Evolutionary conservation across 2,888 invertebrate genomes (phyloP).

Genomic region (Ditula angustiorana): DNA sequence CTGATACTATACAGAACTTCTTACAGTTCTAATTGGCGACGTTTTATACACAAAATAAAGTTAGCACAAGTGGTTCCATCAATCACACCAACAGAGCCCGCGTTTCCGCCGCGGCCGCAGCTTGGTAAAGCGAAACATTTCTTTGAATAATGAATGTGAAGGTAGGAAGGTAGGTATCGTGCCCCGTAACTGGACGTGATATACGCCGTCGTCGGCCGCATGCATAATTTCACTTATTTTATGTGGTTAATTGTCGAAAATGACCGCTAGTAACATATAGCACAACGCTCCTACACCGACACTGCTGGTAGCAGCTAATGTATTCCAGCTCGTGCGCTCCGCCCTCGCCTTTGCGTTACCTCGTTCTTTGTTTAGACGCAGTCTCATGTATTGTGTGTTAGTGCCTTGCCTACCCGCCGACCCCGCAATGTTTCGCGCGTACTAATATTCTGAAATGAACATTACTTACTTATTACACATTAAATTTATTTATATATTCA

Average conservation of each 20-base stretch:
- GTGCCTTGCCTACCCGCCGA: conserved; percentile 9
- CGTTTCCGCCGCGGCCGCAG: conserved; percentile 80
- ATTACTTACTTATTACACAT: not conserved
- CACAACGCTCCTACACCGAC: conserved; percentile 75
- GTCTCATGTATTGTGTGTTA: conserved; percentile 44
- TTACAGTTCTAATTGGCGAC: conserved; percentile 1
- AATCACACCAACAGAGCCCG: conserved; percentile 82
- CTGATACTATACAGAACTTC: not conserved
- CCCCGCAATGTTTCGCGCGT: not conserved
- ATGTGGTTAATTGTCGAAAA: conserved; percentile 86
- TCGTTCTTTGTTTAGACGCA: conserved; percentile 61
- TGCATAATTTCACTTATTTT: conserved; percentile 86
- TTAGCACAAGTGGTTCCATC: conserved; percentile 79
- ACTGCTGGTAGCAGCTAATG: conserved; percentile 76
- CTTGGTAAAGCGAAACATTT: conserved; percentile 83
- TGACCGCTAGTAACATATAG: conserved; percentile 84
- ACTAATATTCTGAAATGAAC: not conserved
- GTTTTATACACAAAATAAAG: conserved; percentile 54
- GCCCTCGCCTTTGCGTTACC: conserved; percentile 65
- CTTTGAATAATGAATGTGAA: conserved; percentile 85
- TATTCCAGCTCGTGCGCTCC: conserved; percentile 76
- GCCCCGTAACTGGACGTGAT: conserved; percentile 85
- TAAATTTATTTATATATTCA: not conserved
- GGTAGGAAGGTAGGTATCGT: conserved; percentile 76
- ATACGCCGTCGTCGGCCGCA: conserved; percentile 85